phyloP scores from a whole-genome alignment of 2,113 vertebrate species.

The Odobenus rosmarus region DNA sequence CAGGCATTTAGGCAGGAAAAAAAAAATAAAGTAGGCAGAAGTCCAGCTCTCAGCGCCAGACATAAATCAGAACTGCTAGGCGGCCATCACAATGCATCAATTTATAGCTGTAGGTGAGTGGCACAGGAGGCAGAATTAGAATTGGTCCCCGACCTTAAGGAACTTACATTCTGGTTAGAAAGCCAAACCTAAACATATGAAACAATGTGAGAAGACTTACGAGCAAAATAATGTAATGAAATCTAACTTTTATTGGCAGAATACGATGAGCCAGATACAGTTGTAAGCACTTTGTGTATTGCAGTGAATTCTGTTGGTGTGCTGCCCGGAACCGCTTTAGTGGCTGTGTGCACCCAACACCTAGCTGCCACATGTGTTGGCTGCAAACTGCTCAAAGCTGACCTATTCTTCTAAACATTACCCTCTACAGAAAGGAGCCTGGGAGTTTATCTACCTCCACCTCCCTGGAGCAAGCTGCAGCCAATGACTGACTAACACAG shows the following conservation, averaged over 20 bases:
- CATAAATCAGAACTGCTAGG: slow-evolving; percentile 58
- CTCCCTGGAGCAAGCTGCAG: not conserved
- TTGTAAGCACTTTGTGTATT: slow-evolving; percentile 39
- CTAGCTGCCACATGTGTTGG: not conserved
- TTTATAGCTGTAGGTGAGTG: slow-evolving; percentile 57
- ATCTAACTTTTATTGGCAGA: slow-evolving; percentile 66
- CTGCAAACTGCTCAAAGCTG: not conserved
- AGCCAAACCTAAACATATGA: slow-evolving; percentile 57
- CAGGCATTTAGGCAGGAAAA: not conserved
- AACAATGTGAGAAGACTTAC: slow-evolving; percentile 41
- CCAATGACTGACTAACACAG: not conserved
- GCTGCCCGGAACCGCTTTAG: not conserved
- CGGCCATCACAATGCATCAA: slow-evolving; percentile 46
- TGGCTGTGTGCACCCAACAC: not conserved
- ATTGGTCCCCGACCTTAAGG: slow-evolving; percentile 64
- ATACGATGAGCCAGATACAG: slow-evolving; percentile 39
- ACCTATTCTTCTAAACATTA: not conserved
- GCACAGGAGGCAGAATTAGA: slow-evolving; percentile 56
- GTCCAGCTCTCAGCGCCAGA: not conserved
- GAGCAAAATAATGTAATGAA: slow-evolving; percentile 57
- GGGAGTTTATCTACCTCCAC: not conserved
- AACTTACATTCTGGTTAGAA: slow-evolving; percentile 65
- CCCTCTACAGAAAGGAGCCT: not conserved
- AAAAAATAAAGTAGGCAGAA: not conserved
- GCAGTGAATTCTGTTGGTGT: not conserved